A percentile compares a stretch with the other conserved stretches of the same genome.
Conservation (phyloP, 2,113 vertebrate species). For the Zapus hudsonius region DNA sequence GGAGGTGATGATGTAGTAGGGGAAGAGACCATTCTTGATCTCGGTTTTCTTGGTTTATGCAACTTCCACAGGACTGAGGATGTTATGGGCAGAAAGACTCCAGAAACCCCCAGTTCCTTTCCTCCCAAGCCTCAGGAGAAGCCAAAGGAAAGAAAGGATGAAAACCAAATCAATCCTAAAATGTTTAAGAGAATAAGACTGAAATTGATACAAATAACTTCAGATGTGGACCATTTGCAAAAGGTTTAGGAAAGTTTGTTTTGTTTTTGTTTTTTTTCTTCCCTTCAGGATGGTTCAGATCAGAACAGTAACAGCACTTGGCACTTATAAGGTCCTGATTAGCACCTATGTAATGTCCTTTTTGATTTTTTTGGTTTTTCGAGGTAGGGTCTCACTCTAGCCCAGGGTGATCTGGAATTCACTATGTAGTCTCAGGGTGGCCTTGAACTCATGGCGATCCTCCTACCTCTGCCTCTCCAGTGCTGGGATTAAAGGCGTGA, state of each 20-base stretch:
- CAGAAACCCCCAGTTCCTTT: not conserved
- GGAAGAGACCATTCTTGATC: no score
- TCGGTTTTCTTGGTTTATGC: not conserved
- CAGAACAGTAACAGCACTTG: not conserved
- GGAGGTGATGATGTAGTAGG: fast-evolving
- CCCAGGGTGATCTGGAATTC: no score
- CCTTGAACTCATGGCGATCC: no score
- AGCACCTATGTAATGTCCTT: not conserved
- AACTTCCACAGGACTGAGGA: not conserved
- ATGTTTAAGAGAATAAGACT: not conserved
- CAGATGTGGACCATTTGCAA: not conserved
- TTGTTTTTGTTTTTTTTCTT: not conserved
- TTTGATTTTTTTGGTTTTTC: not conserved
- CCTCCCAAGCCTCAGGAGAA: not conserved
- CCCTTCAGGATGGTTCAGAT: not conserved
- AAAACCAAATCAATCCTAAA: not conserved
- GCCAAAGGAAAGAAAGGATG: not conserved
- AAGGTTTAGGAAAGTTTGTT: not conserved
- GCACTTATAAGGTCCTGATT: fast-evolving
- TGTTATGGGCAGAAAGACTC: no score
- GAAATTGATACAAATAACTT: not conserved
- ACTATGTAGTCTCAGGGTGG: no score
- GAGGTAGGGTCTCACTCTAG: no score
- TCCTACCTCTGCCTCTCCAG: no score
- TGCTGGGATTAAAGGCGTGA: no score